Base-by-base conservation (phyloP, 2,797 vertebrate species). In the Paguma larvata region DNA sequence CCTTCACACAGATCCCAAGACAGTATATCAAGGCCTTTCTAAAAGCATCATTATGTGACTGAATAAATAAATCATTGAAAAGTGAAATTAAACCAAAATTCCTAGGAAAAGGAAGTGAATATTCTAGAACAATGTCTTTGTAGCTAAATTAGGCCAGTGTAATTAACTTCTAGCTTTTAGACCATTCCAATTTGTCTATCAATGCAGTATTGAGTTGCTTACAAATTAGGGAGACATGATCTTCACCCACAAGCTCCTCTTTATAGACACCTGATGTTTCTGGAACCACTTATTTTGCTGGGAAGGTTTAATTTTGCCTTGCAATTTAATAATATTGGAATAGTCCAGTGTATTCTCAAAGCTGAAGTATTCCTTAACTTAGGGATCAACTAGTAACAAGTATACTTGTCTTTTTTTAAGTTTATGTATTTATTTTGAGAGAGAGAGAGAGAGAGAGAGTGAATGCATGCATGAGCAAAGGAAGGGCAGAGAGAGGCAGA, bases 71-170 rank as follows among this genome's bases (percentile, higher is more conserved):
- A 89, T 68, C 79, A 89, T 15, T 94, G n/a, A 75, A 89, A 80
- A 87, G 27, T 94, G 84, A 93, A 91, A 73, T 68, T 82, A 56
- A 92, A 95, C 48, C 75, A 53, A 94, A 34, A 80, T 67, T 38
- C 65, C 2, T 59, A 38, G 78, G 78, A 34, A 83, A 88, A 79
- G 38, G 65, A 95, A 91, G 84, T 79, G 21, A 94, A 27, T 72
- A 51, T 13, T 91, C 34, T 62, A 90, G 51, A 83, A 78, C 21
- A 83, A 82, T 93, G 75, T 1, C n/a, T 84, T 68, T 68, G 51
- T 30, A 88, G 41, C 75, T 90, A 62, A 87, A 51, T 65, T 67
- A 62, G 32, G 46, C 44, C 94, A 56, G 21, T 48, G 41, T 85
- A 79, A 88, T 59, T 27, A 73, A 91, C n/a, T 94, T 85, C 14